Conservation (phyloP, 2,888 invertebrate genomes). For the Crematogaster levior region DNA sequence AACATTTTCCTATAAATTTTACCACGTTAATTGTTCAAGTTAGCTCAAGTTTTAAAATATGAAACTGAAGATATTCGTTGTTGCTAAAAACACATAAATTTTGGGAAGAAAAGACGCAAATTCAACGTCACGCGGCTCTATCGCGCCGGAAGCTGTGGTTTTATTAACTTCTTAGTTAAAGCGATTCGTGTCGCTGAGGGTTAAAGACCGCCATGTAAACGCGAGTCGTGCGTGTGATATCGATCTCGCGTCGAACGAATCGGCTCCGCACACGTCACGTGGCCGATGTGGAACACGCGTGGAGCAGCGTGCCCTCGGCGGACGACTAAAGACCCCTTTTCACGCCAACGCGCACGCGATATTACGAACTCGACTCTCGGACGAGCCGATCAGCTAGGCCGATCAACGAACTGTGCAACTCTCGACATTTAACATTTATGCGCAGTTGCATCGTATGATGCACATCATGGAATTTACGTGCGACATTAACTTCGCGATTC, state of each 20-base stretch:
- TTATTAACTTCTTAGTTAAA: conserved; percentile 27
- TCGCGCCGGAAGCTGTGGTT: conserved; percentile 10
- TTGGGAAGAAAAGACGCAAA: not conserved
- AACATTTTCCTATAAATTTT: not conserved
- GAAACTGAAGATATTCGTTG: not conserved
- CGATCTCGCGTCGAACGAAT: conserved; percentile 76
- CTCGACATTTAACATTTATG: conserved; percentile 47
- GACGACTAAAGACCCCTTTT: conserved; percentile 43
- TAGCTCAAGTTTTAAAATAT: not conserved
- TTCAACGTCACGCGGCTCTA: not conserved
- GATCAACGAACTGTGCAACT: conserved; percentile 36
- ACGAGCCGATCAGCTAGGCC: conserved; percentile 22
- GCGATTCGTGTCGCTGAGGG: conserved; percentile 54
- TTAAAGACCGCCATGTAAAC: conserved; percentile 67
- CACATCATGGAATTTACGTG: conserved; percentile 4
- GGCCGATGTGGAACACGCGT: conserved; percentile 58
- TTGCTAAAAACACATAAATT: not conserved
- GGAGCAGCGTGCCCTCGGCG: conserved; percentile 35
- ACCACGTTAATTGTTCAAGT: not conserved
- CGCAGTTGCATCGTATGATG: conserved; percentile 9
- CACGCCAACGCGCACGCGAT: conserved; percentile 53
- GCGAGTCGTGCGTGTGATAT: conserved; percentile 72
- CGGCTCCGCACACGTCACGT: conserved; percentile 74
- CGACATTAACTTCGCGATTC: conserved; percentile 3
- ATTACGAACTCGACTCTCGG: conserved; percentile 23